phyloP scores from a whole-genome alignment of 2,888 invertebrate species.

The Mactromeris polynyma region DNA sequence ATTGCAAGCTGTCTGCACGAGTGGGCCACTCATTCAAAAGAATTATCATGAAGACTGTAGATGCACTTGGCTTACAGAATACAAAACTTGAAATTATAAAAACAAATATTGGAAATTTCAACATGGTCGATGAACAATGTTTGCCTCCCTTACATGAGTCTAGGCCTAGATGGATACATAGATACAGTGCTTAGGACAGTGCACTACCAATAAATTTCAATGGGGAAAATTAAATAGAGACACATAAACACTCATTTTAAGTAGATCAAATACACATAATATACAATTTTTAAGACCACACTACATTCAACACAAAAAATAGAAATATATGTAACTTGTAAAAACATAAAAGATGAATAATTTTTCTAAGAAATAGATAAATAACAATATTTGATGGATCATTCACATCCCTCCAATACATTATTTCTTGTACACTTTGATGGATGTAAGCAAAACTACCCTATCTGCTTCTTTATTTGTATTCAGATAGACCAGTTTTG shows the following conservation, averaged over 20 bases:
- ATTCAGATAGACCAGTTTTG: too few species aligned
- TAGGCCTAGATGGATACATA: neutral
- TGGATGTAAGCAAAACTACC: neutral
- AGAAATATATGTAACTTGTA: slow-evolving; percentile 55
- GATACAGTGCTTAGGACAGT: neutral
- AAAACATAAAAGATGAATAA: slow-evolving; percentile 55
- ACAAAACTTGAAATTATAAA: too few species aligned
- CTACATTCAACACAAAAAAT: slow-evolving; percentile 56
- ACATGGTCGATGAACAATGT: too few species aligned
- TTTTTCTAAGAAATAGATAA: slow-evolving; percentile 52
- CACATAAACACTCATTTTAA: neutral
- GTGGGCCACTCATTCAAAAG: too few species aligned
- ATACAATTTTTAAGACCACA: slow-evolving; percentile 27
- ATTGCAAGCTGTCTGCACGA: too few species aligned
- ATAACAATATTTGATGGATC: slow-evolving; percentile 51
- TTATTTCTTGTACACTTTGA: slow-evolving; percentile 19
- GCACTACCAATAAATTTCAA: slow-evolving; percentile 7
- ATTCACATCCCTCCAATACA: neutral
- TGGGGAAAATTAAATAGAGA: slow-evolving; percentile 6
- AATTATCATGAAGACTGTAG: too few species aligned
- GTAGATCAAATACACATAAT: slow-evolving; percentile 16
- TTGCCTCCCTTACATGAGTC: too few species aligned
- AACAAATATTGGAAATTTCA: too few species aligned
- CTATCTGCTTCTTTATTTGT: too few species aligned
- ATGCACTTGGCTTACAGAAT: too few species aligned